Percentiles rank a stretch among this genome's conserved stretches.
Evolutionary conservation across 2,888 invertebrate genomes (phyloP).

Genomic region (Craniophora ligustri): DNA sequence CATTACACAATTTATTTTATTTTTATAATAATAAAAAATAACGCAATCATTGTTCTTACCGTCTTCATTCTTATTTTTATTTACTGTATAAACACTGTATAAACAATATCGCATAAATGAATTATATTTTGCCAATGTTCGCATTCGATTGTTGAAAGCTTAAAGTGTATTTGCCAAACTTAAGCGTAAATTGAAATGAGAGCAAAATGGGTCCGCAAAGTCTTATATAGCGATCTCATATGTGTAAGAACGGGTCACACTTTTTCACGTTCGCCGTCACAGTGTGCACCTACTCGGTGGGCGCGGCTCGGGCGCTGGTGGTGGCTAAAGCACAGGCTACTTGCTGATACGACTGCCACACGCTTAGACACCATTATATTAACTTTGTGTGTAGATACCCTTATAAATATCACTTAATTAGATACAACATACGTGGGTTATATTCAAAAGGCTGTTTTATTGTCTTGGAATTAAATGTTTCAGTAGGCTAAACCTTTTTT

Average conservation of each 20-base stretch:
- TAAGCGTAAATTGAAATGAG: conserved; percentile 86
- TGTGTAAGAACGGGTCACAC: conserved; percentile 87
- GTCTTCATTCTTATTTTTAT: conserved; percentile 69
- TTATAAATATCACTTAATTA: conserved; percentile 45
- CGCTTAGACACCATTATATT: conserved; percentile 42
- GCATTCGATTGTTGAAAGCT: conserved; percentile 59
- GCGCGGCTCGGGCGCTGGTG: conserved; percentile 72
- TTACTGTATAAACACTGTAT: conserved; percentile 45
- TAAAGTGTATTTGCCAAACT: conserved; percentile 83
- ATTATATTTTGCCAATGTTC: conserved; percentile 43
- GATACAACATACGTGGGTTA: conserved; percentile 34
- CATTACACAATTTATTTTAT: not conserved
- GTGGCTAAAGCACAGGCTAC: conserved; percentile 57
- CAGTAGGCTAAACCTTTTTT: not conserved
- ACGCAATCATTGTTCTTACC: conserved; percentile 65
- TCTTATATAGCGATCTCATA: conserved; percentile 87
- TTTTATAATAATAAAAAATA: conserved; percentile 6
- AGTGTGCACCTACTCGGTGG: conserved; percentile 64
- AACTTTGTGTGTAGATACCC: conserved; percentile 26
- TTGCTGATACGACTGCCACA: conserved; percentile 51
- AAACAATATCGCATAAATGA: conserved; percentile 50
- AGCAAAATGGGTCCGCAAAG: conserved; percentile 83
- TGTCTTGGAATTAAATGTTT: conserved; percentile 7
- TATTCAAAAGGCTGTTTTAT: conserved; percentile 30
- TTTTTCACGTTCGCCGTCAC: conserved; percentile 85